Percentiles rank a stretch among this genome's conserved stretches.
These are phyloP conservation scores for Listronotus oregonensis DNA, from an alignment of 1,140 invertebrate species.

Conservation along the genomic window DNA sequence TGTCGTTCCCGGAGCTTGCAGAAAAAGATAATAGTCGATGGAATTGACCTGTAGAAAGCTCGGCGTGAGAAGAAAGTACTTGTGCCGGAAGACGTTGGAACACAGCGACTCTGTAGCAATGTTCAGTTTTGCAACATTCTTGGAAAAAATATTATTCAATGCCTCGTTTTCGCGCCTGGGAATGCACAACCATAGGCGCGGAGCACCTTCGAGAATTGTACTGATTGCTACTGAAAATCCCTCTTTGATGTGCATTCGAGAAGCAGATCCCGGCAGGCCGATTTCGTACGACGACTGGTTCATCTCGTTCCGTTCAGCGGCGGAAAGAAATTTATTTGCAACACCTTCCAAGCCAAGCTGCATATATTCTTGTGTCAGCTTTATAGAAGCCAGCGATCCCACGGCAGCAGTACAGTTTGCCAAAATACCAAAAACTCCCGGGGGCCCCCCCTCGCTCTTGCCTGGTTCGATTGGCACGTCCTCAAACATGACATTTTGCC, in stretches of 20 bases:
- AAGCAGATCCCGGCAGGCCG: not conserved
- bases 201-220: constrained; percentile 4
- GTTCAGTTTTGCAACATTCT: not conserved
- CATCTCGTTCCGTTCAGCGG: not conserved
- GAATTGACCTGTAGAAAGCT: no score
- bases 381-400: constrained; percentile 1
- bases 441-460: not conserved
- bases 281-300: constrained; percentile 1
- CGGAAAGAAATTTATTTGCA: not conserved
- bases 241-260: constrained; percentile 1
- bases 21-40: no score
- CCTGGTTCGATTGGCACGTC: not conserved
- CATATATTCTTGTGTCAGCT: not conserved
- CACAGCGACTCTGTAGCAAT: not conserved
- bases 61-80: not conserved
- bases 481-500: constrained; percentile 4
- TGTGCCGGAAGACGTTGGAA: not conserved
- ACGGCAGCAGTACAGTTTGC: not conserved
- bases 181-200: not conserved
- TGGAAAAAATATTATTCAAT: not conserved
- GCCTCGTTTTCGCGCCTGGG: not conserved
- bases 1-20: no score
- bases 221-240: constrained; percentile 4
- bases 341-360: not conserved
- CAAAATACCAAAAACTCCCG: not conserved